Conservation (phyloP, 1,140 invertebrate species). For the Solenopsis fugax region DNA sequence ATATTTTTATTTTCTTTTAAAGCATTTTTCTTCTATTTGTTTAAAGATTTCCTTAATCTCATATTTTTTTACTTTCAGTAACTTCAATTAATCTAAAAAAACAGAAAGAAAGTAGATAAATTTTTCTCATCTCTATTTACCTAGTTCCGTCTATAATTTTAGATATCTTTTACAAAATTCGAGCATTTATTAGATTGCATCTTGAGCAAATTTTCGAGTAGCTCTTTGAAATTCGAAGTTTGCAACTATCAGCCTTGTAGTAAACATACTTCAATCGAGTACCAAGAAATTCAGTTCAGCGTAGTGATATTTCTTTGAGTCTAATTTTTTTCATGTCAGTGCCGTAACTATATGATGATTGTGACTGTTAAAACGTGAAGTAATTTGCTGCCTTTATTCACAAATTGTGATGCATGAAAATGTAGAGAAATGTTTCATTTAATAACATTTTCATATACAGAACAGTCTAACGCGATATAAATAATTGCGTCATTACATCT, state of each 20-base stretch:
- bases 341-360: neutral
- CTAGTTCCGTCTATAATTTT: slow-evolving; percentile 58
- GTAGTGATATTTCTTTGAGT: slow-evolving; percentile 31
- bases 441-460: neutral
- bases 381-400: neutral
- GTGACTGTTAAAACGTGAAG: slow-evolving; percentile 1
- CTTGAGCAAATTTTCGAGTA: slow-evolving; percentile 49
- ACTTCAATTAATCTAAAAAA: neutral
- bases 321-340: neutral
- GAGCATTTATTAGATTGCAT: slow-evolving; percentile 68
- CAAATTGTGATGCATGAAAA: neutral
- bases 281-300: slow-evolving; percentile 13
- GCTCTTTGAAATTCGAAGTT: slow-evolving; percentile 41
- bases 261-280: slow-evolving; percentile 52
- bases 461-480: neutral
- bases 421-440: neutral
- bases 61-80: neutral
- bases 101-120: neutral
- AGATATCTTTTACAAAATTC: slow-evolving; percentile 49
- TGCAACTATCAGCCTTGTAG: slow-evolving; percentile 36
- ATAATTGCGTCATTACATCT: neutral
- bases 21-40: neutral
- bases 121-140: slow-evolving; percentile 15
- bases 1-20: neutral
- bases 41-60: neutral